These are phyloP conservation scores for Pimephales promelas DNA, from an alignment of 2,113 vertebrate species.

Conservation along the genomic window DNA sequence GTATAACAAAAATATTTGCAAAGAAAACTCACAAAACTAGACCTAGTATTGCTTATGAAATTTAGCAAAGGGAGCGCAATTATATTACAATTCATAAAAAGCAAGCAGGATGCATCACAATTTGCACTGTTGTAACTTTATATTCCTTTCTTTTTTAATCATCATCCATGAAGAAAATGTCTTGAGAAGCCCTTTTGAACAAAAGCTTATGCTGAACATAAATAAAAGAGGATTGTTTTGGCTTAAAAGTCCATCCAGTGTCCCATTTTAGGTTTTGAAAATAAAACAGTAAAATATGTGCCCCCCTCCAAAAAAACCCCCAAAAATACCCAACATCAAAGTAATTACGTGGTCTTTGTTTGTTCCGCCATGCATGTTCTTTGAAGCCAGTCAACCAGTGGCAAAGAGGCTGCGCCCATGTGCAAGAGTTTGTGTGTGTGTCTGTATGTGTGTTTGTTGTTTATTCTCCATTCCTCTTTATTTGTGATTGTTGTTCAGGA, in stretches of 20 bases:
- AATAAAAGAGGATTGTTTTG: conserved; percentile 78
- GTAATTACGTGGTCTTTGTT: conserved; percentile 44
- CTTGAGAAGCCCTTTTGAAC: conserved; percentile 55
- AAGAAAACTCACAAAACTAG: conserved; percentile 52
- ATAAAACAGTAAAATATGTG: conserved; percentile 60
- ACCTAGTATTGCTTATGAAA: conserved; percentile 72
- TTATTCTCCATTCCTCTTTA: conserved; percentile 35
- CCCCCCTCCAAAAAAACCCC: conserved; percentile 65
- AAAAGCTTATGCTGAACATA: conserved; percentile 73
- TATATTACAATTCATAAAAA: conserved; percentile 63
- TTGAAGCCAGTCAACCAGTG: conserved; percentile 48
- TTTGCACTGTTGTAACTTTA: conserved; percentile 45
- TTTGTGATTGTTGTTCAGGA: conserved; percentile 43
- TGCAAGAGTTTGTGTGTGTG: conserved; percentile 26
- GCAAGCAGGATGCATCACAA: conserved; percentile 62
- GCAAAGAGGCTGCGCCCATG: conserved; percentile 20
- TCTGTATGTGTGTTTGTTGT: not conserved
- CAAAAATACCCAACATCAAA: conserved; percentile 54
- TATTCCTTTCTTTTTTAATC: conserved; percentile 64
- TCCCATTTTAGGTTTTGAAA: conserved; percentile 70
- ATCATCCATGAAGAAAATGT: conserved; percentile 40
- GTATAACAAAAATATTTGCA: conserved; percentile 47
- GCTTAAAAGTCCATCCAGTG: conserved; percentile 82
- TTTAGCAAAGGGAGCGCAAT: conserved; percentile 68
- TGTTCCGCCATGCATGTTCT: conserved; percentile 54